Base-by-base conservation (phyloP, 1,140 invertebrate genomes). In the Trichonephila clavipes region DNA sequence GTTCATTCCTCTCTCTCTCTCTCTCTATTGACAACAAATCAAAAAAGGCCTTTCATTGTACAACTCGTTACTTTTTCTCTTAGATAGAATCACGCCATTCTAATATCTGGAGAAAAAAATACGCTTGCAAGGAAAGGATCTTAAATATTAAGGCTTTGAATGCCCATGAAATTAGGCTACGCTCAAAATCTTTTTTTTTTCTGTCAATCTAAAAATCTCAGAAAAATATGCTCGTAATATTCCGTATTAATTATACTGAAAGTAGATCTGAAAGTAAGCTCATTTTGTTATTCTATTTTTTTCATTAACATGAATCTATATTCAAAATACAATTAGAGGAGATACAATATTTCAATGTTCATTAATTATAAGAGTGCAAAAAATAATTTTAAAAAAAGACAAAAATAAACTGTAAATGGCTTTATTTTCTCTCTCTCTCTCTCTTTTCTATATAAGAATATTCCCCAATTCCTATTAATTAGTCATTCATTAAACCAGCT, bases 51-150 rank as follows among this genome's bases (percentile, higher is more conserved):
- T 59, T 58, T 83, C 51, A 59, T 58, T 51, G 51, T 19, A 82
- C 24, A 51, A 51, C 77, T 44, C 34, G 44, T 58, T 58, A 58
- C 82, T 83, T 83, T 83, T 83, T 58, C 44, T n/a, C 8, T 83
- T 83, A 58, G 51, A 83, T 83, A 72, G 72, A 77, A 77, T 77
- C 72, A 77, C 72, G 72, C 72, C 34, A 77, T 77, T 77, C 82
- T n/a, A 40, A 83, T 83, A 51, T 83, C 82, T n/a, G 12, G 44
- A 16, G 40, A 59, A 83, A 58, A 58, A 83, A 83, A 83, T 8
- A 8, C 2, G n/a, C 44, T 24, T 44, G 14, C 40, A 51, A 83
- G 44, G 82, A 83, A 83, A 83, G 51, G 16, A 21, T 24, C 82
- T 58, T 58, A 24, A 18, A 51, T 59, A 83, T 58, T 58, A 77